Conservation (phyloP, 2,797 vertebrate genomes). For the Hemitrygon akajei region DNA sequence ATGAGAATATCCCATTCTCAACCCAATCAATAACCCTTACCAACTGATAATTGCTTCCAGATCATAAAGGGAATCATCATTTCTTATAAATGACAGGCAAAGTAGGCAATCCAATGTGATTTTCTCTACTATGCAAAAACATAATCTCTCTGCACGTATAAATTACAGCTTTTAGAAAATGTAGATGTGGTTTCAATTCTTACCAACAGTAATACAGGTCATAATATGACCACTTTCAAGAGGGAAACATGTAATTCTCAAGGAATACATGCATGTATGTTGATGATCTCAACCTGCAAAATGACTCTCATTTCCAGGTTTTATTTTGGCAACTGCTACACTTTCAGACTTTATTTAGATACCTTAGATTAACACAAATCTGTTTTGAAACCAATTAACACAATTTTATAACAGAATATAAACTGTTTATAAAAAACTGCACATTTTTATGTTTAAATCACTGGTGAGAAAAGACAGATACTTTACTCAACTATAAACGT, state of each 20-base stretch:
- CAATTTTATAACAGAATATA: too few relatives aligned
- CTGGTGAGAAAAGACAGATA: not conserved
- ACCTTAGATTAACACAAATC: not conserved
- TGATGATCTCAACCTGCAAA: not conserved
- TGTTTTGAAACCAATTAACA: conserved; percentile 21
- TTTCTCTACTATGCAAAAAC: not conserved
- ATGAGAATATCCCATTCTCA: not conserved
- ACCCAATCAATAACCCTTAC: not conserved
- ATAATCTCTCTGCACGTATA: not conserved
- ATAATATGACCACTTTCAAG: not conserved
- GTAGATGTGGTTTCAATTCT: not conserved
- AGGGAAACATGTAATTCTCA: not conserved
- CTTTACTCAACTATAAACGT: not conserved
- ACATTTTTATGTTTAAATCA: too few relatives aligned
- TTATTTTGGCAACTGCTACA: not conserved
- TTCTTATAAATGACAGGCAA: not conserved
- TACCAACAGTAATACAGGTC: not conserved
- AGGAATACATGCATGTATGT: not conserved
- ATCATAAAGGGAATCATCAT: not conserved
- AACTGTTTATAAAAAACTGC: too few relatives aligned
- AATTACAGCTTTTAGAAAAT: not conserved
- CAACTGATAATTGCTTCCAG: not conserved
- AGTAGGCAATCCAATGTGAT: not conserved
- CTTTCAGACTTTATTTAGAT: not conserved
- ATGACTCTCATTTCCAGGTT: not conserved